Evolutionary conservation across 2,888 invertebrate species (phyloP).

Genomic region (Lissocephala sabroskyi): DNA sequence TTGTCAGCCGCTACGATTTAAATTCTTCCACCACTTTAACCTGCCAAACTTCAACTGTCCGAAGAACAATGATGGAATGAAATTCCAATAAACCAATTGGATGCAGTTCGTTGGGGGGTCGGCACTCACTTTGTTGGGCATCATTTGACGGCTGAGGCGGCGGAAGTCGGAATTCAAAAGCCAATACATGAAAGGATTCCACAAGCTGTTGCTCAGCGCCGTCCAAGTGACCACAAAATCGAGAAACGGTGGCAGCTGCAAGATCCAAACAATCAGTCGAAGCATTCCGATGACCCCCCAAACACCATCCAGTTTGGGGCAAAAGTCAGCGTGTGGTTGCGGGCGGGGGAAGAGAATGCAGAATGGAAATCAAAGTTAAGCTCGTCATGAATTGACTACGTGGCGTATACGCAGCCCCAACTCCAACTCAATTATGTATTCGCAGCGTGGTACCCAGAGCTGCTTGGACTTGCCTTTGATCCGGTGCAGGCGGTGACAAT

Average conservation of each 20-base stretch:
- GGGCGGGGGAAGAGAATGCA: neutral
- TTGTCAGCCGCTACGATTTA: too few relatives aligned
- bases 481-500: constrained; percentile 92
- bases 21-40: too few relatives aligned
- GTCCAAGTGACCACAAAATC: constrained; percentile 91
- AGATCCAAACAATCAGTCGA: constrained; percentile 9
- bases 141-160: constrained; percentile 82
- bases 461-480: constrained; percentile 76
- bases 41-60: too few relatives aligned
- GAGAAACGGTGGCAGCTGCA: constrained; percentile 83
- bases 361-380: constrained; percentile 16
- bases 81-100: too few relatives aligned
- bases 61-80: too few relatives aligned
- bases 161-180: constrained; percentile 89
- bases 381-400: constrained; percentile 2
- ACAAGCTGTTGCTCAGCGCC: constrained; percentile 89
- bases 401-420: constrained; percentile 25
- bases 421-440: constrained; percentile 37
- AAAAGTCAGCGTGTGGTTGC: neutral
- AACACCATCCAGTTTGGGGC: too few relatives aligned
- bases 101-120: too few relatives aligned
- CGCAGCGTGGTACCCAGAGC: constrained; percentile 13
- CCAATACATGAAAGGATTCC: constrained; percentile 94
- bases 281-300: neutral
- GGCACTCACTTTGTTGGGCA: constrained; percentile 81